Conservation (phyloP, 2,888 invertebrate species). For the Cheilosia vernalis region DNA sequence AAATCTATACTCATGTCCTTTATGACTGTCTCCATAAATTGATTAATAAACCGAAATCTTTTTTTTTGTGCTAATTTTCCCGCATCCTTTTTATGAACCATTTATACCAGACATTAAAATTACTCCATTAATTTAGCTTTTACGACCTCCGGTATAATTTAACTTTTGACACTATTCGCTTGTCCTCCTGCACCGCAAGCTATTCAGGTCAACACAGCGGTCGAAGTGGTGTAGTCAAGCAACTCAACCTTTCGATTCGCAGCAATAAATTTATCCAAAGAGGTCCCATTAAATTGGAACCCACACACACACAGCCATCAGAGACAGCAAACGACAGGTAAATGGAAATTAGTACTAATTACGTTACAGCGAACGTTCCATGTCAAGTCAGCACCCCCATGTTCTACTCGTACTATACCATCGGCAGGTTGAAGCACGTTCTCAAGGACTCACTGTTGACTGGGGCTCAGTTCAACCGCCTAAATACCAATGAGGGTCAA, state of each 20-base stretch:
- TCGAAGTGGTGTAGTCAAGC: neutral
- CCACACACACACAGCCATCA: slow-evolving; percentile 18
- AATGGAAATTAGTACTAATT: slow-evolving; percentile 67
- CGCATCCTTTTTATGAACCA: slow-evolving; percentile 32
- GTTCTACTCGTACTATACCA: neutral
- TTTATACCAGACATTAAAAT: slow-evolving; percentile 32
- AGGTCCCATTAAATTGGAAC: slow-evolving; percentile 42
- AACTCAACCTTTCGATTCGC: slow-evolving; percentile 27
- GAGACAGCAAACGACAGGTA: slow-evolving; percentile 12
- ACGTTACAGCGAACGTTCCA: slow-evolving; percentile 53
- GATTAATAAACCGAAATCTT: neutral
- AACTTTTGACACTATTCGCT: slow-evolving; percentile 52
- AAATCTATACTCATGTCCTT: neutral
- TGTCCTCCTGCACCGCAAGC: slow-evolving; percentile 24
- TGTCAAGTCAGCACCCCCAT: slow-evolving; percentile 36
- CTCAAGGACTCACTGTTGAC: slow-evolving; percentile 40
- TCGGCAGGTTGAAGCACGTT: slow-evolving; percentile 18
- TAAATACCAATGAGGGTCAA: slow-evolving; percentile 64
- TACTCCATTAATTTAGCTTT: slow-evolving; percentile 48
- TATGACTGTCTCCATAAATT: neutral
- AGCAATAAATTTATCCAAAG: slow-evolving; percentile 53
- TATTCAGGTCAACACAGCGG: slow-evolving; percentile 42
- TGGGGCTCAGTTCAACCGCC: slow-evolving; percentile 49
- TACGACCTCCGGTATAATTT: slow-evolving; percentile 48
- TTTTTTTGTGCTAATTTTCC: slow-evolving; percentile 10